Base-by-base conservation (phyloP, 2,888 invertebrate genomes). In the Chymomyza procnemis region DNA sequence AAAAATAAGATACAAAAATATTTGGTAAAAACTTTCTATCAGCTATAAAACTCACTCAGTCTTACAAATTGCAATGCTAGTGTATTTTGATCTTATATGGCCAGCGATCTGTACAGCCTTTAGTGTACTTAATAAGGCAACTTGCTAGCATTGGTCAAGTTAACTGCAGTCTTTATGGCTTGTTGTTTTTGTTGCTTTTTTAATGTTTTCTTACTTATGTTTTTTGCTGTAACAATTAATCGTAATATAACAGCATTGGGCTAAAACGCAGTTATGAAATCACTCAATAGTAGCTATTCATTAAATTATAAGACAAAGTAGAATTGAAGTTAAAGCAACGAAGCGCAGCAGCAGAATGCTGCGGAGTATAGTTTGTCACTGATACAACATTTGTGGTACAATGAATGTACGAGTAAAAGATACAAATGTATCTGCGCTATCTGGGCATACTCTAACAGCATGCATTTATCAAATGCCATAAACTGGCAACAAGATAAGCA, bases 21-120 rank as follows among this genome's bases (percentile, higher is more conserved):
- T 61, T 75, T 75, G 67, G 67, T 56, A 70, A 74, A 63, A 74
- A 83, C 84, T 85, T 83, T 80, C 86, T 76, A 84, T 80, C 80
- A 60, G 72, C 66, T 58, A 62, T 63, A 61, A 58, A 14, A 54
- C 22, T 47, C 47, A 70, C 67, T 47, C 64, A 65, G 68, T 66
- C 48, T 68, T 64, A 77, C 80, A 82, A 74, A 82, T 77, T 77
- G 72, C 80, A 75, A 8, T 57, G 59, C 26, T 61, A 30, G 48
- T 68, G 76, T 65, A 61, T 59, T 65, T 68, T 66, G 55, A 48
- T 76, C 76, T 55, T 78, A 69, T 76, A 73, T 57, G 80, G 81
- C 52, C 34, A 50, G 26, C 34, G 66, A 75, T 73, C 71, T 65
- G 56, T 66, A 66, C 59, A 65, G 76, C 69, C 77, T 74, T 69